Evolutionary conservation across 2,113 vertebrate genomes (phyloP).

Genomic region (Aspiorhynchus laticeps): DNA sequence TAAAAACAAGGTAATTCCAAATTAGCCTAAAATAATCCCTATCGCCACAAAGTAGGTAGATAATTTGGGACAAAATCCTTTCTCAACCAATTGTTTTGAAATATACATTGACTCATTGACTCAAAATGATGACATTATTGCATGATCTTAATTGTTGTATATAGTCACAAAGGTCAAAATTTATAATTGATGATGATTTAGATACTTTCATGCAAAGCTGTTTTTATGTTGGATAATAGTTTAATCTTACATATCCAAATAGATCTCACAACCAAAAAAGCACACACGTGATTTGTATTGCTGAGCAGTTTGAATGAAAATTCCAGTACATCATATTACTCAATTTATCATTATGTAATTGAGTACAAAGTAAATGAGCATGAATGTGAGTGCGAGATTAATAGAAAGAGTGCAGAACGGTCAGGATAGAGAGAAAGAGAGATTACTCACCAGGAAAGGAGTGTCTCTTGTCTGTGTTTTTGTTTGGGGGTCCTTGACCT

Average conservation of each 20-base stretch:
- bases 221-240: background rate
- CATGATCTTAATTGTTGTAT: background rate
- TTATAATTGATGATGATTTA: background rate
- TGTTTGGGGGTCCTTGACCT: conserved; percentile 62
- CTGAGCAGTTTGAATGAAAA: conserved; percentile 6
- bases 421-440: background rate
- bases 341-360: background rate
- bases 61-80: background rate
- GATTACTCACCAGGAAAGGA: conserved; percentile 70
- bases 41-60: no score
- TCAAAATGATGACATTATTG: background rate
- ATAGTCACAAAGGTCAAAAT: background rate
- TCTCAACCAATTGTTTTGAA: fast-evolving
- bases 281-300: background rate
- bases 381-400: conserved; percentile 2
- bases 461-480: conserved; percentile 62
- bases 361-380: background rate
- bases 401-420: background rate
- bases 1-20: no score
- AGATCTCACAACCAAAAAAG: background rate
- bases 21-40: no score
- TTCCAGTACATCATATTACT: background rate
- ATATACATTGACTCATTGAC: background rate
- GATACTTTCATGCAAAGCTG: background rate
- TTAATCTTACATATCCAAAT: background rate